These are phyloP conservation scores for Philonicus albiceps DNA, from an alignment of 2,888 invertebrate genomes.

Conservation along the genomic window DNA sequence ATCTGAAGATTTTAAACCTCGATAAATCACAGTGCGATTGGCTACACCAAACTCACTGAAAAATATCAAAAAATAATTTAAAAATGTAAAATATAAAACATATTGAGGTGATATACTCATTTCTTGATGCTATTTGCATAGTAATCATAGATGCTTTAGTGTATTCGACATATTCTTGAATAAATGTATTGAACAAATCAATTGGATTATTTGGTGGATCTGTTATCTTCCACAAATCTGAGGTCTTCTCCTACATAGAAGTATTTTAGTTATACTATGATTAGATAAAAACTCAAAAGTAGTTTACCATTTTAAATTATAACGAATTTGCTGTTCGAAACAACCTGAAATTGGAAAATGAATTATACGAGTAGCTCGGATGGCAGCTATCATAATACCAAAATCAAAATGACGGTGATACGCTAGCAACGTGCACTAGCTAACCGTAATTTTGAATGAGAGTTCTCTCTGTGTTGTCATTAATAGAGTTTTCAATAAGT, in stretches of 20 bases:
- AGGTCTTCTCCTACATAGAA: slow-evolving; percentile 48
- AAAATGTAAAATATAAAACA: neutral
- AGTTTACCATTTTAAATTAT: neutral
- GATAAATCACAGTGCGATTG: slow-evolving; percentile 57
- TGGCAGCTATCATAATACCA: no score
- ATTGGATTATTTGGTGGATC: slow-evolving; percentile 53
- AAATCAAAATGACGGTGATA: no score
- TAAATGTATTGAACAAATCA: slow-evolving; percentile 53
- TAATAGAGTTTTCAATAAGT: no score
- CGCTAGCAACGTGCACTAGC: no score
- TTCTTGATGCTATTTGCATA: slow-evolving; percentile 59
- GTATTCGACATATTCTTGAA: slow-evolving; percentile 37
- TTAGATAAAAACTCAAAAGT: neutral
- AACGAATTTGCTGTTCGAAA: neutral
- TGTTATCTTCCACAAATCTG: slow-evolving; percentile 52
- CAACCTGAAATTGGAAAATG: neutral
- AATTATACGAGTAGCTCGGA: no score
- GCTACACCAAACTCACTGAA: slow-evolving; percentile 56
- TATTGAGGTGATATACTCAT: slow-evolving; percentile 51
- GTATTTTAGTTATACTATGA: neutral
- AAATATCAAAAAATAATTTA: neutral
- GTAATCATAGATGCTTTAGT: slow-evolving; percentile 36
- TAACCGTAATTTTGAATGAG: no score
- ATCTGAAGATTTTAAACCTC: slow-evolving; percentile 53
- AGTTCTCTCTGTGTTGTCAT: no score